Percentiles rank a stretch among this genome's conserved stretches.
Conservation (phyloP, 2,888 invertebrate species). For the Archips crataeganus region DNA sequence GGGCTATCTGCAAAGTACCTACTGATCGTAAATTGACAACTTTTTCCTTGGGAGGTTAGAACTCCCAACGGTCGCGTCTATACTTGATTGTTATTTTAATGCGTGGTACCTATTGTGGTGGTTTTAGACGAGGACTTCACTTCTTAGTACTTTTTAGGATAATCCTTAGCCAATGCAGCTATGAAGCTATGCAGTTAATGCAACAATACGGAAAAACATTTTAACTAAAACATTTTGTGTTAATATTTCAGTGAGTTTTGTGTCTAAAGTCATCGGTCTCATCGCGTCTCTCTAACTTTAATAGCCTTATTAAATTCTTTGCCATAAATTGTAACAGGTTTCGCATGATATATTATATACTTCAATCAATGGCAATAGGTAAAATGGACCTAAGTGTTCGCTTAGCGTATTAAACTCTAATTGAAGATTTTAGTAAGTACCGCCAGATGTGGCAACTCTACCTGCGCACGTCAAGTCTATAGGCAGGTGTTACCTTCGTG, state of each 20-base stretch:
- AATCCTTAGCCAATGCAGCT: no score
- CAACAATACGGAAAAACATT: no score
- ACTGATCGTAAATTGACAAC: background rate
- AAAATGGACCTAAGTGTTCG: constrained; percentile 30
- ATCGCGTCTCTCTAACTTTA: background rate
- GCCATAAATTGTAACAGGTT: constrained; percentile 13
- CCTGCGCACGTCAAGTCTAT: no score
- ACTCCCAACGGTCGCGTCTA: background rate
- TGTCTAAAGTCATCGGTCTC: no score
- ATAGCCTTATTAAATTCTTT: background rate
- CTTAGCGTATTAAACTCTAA: constrained; percentile 21
- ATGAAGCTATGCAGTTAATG: no score
- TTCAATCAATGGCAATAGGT: constrained; percentile 18
- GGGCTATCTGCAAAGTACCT: background rate
- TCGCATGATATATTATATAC: background rate
- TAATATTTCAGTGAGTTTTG: no score
- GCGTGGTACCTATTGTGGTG: background rate
- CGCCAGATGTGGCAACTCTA: no score
- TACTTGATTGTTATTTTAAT: background rate
- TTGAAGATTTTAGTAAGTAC: background rate
- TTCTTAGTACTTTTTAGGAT: background rate
- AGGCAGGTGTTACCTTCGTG: no score
- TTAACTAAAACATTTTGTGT: no score
- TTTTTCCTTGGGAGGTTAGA: background rate
- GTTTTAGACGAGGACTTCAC: no score